phyloP scores from a whole-genome alignment of 2,888 invertebrate genomes.

The Spisula solida region DNA sequence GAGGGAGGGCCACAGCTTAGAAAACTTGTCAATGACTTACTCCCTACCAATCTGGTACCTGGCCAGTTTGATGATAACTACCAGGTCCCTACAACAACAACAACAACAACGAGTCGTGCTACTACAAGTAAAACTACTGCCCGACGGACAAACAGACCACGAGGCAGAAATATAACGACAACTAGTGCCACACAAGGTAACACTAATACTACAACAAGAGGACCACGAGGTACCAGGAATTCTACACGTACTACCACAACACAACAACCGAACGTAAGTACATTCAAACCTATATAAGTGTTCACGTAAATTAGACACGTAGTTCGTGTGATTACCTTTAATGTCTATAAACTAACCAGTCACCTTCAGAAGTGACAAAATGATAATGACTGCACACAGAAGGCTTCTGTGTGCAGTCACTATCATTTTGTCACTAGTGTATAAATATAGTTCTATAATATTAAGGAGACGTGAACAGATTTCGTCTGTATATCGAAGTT shows the following conservation, averaged over 20 bases:
- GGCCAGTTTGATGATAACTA: conserved; percentile 55
- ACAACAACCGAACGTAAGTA: conserved; percentile 17
- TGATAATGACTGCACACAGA: too few species aligned
- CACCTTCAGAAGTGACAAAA: too few species aligned
- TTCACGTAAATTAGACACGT: background rate
- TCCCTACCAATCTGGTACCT: conserved; percentile 60
- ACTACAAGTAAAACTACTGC: background rate
- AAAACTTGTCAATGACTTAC: conserved; percentile 46
- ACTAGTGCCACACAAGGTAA: background rate
- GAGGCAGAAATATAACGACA: background rate
- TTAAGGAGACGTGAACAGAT: too few species aligned
- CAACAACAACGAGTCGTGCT: background rate
- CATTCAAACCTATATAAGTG: background rate
- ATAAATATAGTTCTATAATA: too few species aligned
- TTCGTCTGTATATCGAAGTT: too few species aligned
- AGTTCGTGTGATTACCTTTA: too few species aligned
- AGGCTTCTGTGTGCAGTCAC: too few species aligned
- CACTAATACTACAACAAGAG: background rate
- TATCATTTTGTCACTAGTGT: too few species aligned
- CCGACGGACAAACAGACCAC: background rate
- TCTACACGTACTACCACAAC: background rate
- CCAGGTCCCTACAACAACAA: background rate
- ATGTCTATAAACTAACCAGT: too few species aligned
- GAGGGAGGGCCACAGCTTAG: conserved; percentile 42
- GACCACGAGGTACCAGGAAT: background rate